Percentiles rank a stretch among this genome's conserved stretches.
phyloP scores from a whole-genome alignment of 2,113 vertebrate species.

The cattle (Bos taurus) region DNA sequence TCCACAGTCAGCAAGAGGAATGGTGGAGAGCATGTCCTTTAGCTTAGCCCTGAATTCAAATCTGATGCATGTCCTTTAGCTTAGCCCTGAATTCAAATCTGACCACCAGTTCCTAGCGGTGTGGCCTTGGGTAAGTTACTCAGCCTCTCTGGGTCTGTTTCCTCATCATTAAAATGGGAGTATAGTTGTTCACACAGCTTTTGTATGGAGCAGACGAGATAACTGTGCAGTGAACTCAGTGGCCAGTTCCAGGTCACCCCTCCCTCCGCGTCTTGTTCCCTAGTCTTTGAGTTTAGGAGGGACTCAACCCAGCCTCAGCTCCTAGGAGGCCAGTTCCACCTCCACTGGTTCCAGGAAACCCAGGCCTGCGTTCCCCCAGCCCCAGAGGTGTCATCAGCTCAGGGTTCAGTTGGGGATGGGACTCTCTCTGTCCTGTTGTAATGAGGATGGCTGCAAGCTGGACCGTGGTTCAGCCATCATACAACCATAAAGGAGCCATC shows the following conservation, averaged over 20 bases:
- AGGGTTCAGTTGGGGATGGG: background rate
- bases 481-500: background rate
- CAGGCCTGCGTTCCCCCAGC: background rate
- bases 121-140: background rate
- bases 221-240: background rate
- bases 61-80: background rate
- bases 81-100: background rate
- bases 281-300: background rate
- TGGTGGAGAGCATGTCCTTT: background rate
- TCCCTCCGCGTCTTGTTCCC: background rate
- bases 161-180: background rate
- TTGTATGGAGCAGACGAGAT: background rate
- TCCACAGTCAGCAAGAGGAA: rapidly evolving
- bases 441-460: background rate
- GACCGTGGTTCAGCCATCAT: background rate
- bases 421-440: background rate
- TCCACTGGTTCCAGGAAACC: background rate
- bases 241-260: background rate
- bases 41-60: background rate
- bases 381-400: background rate
- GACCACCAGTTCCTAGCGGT: background rate
- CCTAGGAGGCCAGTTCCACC: background rate
- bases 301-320: background rate
- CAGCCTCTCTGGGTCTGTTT: background rate
- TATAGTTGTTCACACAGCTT: background rate